Evolutionary conservation across 2,797 vertebrate genomes (phyloP).

Genomic region (Mastacembelus armatus): DNA sequence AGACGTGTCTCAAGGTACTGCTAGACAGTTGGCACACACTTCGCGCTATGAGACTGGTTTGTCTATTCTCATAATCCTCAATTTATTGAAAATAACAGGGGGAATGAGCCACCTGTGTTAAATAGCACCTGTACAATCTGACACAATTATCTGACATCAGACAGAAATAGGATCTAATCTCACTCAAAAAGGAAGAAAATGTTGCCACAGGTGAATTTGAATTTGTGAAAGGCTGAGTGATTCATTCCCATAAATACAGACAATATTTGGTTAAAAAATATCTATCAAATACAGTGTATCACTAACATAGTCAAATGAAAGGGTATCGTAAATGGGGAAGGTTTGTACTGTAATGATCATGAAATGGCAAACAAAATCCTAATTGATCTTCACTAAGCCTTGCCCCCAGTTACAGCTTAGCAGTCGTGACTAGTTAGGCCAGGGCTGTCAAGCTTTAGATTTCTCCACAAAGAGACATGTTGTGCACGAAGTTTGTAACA

Average conservation of each 20-base stretch:
- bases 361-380: neutral
- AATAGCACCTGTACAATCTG: conserved; percentile 42
- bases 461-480: neutral
- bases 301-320: neutral
- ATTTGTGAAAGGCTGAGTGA: too few relatives aligned
- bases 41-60: conserved; percentile 19
- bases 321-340: neutral
- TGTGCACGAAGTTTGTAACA: too few relatives aligned
- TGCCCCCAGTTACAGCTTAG: neutral
- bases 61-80: conserved; percentile 20
- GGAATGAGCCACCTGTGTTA: conserved; percentile 42
- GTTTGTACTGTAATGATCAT: neutral
- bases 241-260: too few relatives aligned
- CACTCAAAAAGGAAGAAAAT: conserved; percentile 37
- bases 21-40: conserved; percentile 7
- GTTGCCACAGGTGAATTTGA: conserved; percentile 45
- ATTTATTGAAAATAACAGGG: conserved; percentile 43
- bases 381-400: neutral
- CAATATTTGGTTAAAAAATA: too few relatives aligned
- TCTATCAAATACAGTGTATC: too few relatives aligned
- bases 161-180: conserved; percentile 38
- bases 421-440: neutral
- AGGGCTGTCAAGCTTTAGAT: neutral
- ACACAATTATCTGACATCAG: conserved; percentile 54
- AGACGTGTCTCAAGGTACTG: neutral